phyloP scores from a whole-genome alignment of 2,113 vertebrate genomes.

The Synodontis membranacea region DNA sequence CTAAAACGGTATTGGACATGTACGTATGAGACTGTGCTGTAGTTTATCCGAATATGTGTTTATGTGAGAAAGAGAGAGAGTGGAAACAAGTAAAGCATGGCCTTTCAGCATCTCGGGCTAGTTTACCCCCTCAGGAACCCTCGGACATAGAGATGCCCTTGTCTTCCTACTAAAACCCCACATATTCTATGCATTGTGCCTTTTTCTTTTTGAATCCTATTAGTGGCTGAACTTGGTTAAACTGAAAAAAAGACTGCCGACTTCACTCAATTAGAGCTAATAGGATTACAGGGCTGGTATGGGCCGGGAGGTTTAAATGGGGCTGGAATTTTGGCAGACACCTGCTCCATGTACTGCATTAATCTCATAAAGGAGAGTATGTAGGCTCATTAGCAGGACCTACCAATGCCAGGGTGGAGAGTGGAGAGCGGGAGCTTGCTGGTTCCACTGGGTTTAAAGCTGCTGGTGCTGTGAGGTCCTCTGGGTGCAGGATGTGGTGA shows the following conservation, averaged over 20 bases:
- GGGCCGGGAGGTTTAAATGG: constrained; percentile 83
- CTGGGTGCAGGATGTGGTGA: constrained; percentile 26
- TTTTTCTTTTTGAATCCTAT: constrained; percentile 81
- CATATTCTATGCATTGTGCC: constrained; percentile 70
- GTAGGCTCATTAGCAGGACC: constrained; percentile 53
- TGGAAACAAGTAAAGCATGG: neutral
- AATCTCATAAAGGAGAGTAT: constrained; percentile 84
- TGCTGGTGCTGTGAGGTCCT: constrained; percentile 23
- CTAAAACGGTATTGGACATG: neutral
- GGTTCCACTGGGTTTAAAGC: neutral
- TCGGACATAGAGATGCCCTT: constrained; percentile 43
- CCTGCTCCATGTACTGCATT: constrained; percentile 78
- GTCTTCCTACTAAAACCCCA: constrained; percentile 65
- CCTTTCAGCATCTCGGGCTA: constrained; percentile 14
- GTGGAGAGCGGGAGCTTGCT: constrained; percentile 40
- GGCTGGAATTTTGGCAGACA: constrained; percentile 83
- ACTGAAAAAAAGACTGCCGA: constrained; percentile 86
- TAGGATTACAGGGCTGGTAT: constrained; percentile 89
- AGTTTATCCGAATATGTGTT: neutral
- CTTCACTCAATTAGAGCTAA: constrained; percentile 92
- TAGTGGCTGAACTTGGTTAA: constrained; percentile 88
- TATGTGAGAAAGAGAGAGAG: neutral
- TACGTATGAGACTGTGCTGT: neutral
- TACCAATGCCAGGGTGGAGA: constrained; percentile 48
- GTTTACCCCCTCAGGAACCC: constrained; percentile 27